Base-by-base conservation (phyloP, 2,113 vertebrate species). In the Ictidomys tridecemlineatus region DNA sequence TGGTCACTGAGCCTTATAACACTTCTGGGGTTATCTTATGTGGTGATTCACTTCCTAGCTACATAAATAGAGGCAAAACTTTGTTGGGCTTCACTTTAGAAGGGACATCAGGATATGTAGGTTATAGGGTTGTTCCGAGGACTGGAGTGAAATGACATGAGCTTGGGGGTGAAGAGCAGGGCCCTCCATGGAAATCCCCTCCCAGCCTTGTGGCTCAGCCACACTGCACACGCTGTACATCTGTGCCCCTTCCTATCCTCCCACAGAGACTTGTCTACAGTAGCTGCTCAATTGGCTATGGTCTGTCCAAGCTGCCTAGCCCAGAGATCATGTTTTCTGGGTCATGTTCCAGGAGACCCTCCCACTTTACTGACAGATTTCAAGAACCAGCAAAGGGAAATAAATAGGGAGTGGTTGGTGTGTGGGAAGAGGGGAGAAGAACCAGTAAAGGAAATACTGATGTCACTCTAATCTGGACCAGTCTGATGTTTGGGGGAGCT, bases 11-110 rank as follows among this genome's bases (percentile, higher is more conserved):
- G 77, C 32, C 93, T 88, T 79, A 53, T 8, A 28, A 73, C 34
- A 69, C n/a, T 22, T 90, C 88, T 96, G 67, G 82, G 24, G 80
- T 77, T 83, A 26, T 79, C 63, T 78, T 11, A 30, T 58, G 77
- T 88, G 39, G 69, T 58, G 53, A 89, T 28, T 90, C 34, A 72
- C 65, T 82, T 91, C 70, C 61, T 76, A 91, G 83, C 22, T 45
- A 67, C 5, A 20, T 24, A 39, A 86, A 63, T 10, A 83, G 72
- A 85, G 20, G 86, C 83, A 83, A 93, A 79, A 28, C 32, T 83
- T 90, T 1, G 18, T 22, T 80, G 79, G 67, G 45, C 32, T 73
- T 94, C 61, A 78, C 72, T 53, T 96, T 80, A 42, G 86, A 84
- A 72, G 42, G 32, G 14, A 14, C 32, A 58, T 24, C 39, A 73